Evolutionary conservation across 1,140 invertebrate species (phyloP).

Genomic region (Pristionchus pacificus): DNA sequence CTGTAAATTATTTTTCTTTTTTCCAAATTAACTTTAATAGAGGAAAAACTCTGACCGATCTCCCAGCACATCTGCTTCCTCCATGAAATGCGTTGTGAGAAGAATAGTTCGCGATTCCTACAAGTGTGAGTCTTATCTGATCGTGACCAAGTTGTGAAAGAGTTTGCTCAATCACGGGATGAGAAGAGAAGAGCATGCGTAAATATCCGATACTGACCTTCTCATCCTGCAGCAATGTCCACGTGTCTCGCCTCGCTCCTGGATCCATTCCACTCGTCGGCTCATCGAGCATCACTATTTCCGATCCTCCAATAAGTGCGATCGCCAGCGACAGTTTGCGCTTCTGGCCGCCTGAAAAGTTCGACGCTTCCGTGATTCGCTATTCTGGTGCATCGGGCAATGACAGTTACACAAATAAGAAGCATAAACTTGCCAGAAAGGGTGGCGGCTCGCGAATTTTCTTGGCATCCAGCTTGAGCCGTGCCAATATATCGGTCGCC

Average conservation of each 20-base stretch:
- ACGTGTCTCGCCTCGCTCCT: constrained; percentile 63
- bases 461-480: constrained; percentile 62
- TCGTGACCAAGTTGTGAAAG: no score
- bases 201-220: no score
- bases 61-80: constrained; percentile 67
- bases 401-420: no score
- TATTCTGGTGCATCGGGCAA: no score
- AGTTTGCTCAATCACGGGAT: no score
- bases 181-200: no score
- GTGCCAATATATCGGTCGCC: constrained; percentile 37
- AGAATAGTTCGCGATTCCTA: constrained; percentile 65
- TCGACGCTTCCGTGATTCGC: constrained; percentile 67
- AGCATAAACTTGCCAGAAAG: no score
- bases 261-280: constrained; percentile 66
- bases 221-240: constrained; percentile 56
- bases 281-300: constrained; percentile 64
- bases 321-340: constrained; percentile 79
- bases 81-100: constrained; percentile 69
- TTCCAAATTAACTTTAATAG: no score
- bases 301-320: constrained; percentile 68
- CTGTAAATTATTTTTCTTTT: no score
- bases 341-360: constrained; percentile 75
- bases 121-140: no score
- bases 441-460: no score
- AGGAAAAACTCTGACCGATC: no score